Percentiles rank a stretch among this genome's conserved stretches.
Evolutionary conservation across 2,888 invertebrate genomes (phyloP).

Genomic region (Bombylius discolor): DNA sequence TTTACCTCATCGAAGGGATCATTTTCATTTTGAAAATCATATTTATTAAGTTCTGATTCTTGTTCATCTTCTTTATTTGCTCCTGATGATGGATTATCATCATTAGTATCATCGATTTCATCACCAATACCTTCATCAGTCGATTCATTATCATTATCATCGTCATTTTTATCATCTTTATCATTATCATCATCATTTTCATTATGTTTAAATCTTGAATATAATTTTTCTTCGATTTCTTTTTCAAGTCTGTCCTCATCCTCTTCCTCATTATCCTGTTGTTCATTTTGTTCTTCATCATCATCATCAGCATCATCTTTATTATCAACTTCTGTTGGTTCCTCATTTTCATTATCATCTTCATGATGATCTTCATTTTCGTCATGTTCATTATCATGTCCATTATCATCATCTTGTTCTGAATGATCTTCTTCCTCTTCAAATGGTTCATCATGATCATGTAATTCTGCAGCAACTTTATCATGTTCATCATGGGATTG

Average conservation of each 20-base stretch:
- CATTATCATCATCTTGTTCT: slow-evolving; percentile 31
- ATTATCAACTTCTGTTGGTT: slow-evolving; percentile 24
- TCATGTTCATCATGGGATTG: slow-evolving; percentile 27
- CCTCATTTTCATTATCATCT: slow-evolving; percentile 31
- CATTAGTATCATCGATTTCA: background rate
- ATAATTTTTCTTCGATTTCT: slow-evolving; percentile 28
- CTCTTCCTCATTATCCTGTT: slow-evolving; percentile 24
- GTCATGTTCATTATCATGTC: slow-evolving; percentile 34
- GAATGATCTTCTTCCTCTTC: slow-evolving; percentile 25
- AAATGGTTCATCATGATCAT: slow-evolving; percentile 29
- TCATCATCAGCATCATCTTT: slow-evolving; percentile 24
- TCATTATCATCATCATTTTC: slow-evolving; percentile 17
- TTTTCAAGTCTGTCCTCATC: slow-evolving; percentile 20
- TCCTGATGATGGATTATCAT: no score
- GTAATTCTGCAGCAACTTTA: slow-evolving; percentile 22
- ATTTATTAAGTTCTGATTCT: background rate
- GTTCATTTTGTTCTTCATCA: slow-evolving; percentile 26
- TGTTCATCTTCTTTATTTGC: background rate
- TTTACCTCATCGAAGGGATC: slow-evolving; percentile 40
- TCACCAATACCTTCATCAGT: background rate
- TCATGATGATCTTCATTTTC: slow-evolving; percentile 35
- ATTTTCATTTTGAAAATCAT: background rate
- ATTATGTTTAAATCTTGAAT: slow-evolving; percentile 19
- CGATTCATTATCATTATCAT: slow-evolving; percentile 17
- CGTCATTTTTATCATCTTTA: slow-evolving; percentile 19